Percentiles rank a stretch among this genome's conserved stretches.
These are phyloP conservation scores for Eutrigla gurnardus DNA, from an alignment of 2,797 vertebrate species.

Conservation along the genomic window DNA sequence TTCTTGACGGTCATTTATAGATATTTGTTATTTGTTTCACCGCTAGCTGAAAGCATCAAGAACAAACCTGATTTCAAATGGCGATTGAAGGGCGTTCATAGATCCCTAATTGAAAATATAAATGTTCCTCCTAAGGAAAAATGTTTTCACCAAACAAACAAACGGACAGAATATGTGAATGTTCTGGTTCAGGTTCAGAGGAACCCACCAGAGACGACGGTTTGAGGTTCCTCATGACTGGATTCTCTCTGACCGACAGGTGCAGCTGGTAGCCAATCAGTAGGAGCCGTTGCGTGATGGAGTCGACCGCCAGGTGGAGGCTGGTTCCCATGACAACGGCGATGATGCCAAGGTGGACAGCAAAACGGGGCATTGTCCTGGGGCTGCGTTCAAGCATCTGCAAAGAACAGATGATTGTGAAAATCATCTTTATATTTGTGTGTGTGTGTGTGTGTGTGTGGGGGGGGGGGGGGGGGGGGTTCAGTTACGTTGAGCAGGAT, in stretches of 20 bases:
- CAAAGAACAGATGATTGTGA: neutral
- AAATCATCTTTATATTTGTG: neutral
- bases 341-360: slow-evolving; percentile 90
- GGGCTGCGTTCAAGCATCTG: slow-evolving; percentile 91
- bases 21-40: neutral
- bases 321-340: slow-evolving; percentile 92
- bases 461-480: neutral
- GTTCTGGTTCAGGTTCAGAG: neutral
- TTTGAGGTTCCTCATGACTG: slow-evolving; percentile 88
- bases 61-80: neutral
- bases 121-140: no score
- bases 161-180: neutral
- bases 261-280: slow-evolving; percentile 94
- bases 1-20: no score
- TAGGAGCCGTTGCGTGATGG: slow-evolving; percentile 89
- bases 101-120: neutral
- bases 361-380: slow-evolving; percentile 82
- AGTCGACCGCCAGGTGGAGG: slow-evolving; percentile 92
- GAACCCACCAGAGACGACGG: slow-evolving; percentile 85
- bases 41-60: neutral
- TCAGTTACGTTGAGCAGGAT: slow-evolving; percentile 88
- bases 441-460: neutral
- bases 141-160: neutral
- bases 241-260: slow-evolving; percentile 90
- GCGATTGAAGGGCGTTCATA: neutral